Percentiles rank a stretch among this genome's conserved stretches.
These are phyloP conservation scores for Callinectes sapidus DNA, from an alignment of 2,888 invertebrate species.

Conservation along the genomic window DNA sequence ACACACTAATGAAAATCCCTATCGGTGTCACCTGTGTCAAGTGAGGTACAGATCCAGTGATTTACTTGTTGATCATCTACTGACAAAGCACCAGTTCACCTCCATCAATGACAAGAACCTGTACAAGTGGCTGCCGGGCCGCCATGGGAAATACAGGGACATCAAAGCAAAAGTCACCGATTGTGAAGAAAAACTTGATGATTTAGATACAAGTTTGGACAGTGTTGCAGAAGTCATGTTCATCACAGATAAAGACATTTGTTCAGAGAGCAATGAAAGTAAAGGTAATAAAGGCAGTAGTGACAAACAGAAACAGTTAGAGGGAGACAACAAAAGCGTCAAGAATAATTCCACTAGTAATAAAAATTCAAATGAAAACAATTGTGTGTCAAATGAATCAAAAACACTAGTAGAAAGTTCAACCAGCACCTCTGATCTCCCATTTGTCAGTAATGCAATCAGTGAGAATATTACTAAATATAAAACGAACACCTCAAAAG, in stretches of 20 bases:
- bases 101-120: constrained; percentile 51
- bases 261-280: background rate
- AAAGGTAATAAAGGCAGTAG: background rate
- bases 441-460: background rate
- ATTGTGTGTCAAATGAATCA: background rate
- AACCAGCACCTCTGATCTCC: background rate
- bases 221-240: constrained; percentile 63
- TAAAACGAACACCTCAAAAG: background rate
- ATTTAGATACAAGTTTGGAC: constrained; percentile 52
- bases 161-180: constrained; percentile 38
- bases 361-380: background rate
- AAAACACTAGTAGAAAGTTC: background rate
- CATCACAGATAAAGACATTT: constrained; percentile 54
- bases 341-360: background rate
- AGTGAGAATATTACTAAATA: background rate
- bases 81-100: constrained; percentile 24
- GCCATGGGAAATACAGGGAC: constrained; percentile 57
- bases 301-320: background rate
- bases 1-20: constrained; percentile 65
- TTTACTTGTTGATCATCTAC: constrained; percentile 51
- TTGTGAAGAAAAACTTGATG: constrained; percentile 58
- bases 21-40: constrained; percentile 59
- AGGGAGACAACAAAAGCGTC: background rate
- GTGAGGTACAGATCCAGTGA: constrained; percentile 52
- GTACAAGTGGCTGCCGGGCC: constrained; percentile 58